These are phyloP conservation scores for Misgurnus mizolepis DNA, from an alignment of 2,113 vertebrate species.

Conservation along the genomic window DNA sequence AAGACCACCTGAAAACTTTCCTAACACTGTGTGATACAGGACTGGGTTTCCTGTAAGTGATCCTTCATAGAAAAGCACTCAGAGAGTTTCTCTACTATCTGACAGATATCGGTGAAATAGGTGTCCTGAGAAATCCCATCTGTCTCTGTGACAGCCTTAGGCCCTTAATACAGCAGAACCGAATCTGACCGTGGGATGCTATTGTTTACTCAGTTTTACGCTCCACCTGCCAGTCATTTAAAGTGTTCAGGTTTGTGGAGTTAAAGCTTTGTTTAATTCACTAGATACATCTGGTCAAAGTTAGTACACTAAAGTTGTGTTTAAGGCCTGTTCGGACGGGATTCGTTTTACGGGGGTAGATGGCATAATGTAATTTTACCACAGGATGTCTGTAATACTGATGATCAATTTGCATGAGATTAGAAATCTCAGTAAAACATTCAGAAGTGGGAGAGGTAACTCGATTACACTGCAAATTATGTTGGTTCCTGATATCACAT, in stretches of 20 bases:
- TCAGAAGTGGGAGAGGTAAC: too few relatives aligned
- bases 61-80: constrained; percentile 1
- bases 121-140: constrained; percentile 25
- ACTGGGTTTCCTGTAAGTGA: neutral
- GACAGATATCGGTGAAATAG: constrained; percentile 27
- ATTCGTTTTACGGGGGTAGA: too few relatives aligned
- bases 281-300: too few relatives aligned
- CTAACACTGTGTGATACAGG: neutral
- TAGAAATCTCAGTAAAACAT: too few relatives aligned
- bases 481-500: too few relatives aligned
- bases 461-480: too few relatives aligned
- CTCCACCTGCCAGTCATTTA: neutral
- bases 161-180: constrained; percentile 15
- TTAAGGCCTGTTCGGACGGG: too few relatives aligned
- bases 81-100: neutral
- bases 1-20: neutral
- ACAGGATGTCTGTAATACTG: too few relatives aligned
- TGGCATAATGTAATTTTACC: too few relatives aligned
- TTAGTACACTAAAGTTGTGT: too few relatives aligned
- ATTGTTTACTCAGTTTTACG: constrained; percentile 12
- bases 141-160: constrained; percentile 30
- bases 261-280: too few relatives aligned
- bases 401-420: too few relatives aligned
- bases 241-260: neutral
- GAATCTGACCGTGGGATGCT: neutral